phyloP scores from a whole-genome alignment of 1,140 invertebrate species.

The Antheraea mylitta region DNA sequence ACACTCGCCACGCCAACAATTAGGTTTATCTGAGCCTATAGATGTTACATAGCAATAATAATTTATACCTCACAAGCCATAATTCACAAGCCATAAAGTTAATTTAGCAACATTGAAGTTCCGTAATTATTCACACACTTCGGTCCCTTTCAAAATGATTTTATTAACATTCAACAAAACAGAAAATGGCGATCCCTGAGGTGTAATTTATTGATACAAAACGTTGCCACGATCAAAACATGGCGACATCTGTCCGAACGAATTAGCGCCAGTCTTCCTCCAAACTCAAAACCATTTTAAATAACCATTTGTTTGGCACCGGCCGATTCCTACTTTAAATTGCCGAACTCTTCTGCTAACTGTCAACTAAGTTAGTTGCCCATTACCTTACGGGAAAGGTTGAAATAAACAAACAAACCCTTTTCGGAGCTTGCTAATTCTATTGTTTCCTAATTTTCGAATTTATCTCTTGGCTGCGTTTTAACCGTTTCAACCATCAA shows the following conservation, averaged over 20 bases:
- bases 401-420: slow-evolving; percentile 6
- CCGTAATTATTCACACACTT: too few relatives aligned
- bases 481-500: neutral
- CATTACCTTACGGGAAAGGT: neutral
- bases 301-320: slow-evolving; percentile 9
- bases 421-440: neutral
- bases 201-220: slow-evolving; percentile 4
- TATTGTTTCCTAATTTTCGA: neutral
- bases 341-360: neutral
- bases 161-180: neutral
- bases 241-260: slow-evolving; percentile 9
- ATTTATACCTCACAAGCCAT: too few relatives aligned
- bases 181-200: neutral
- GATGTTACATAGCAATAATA: too few relatives aligned
- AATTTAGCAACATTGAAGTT: too few relatives aligned
- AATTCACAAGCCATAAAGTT: too few relatives aligned
- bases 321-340: neutral
- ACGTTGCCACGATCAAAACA: slow-evolving; percentile 1
- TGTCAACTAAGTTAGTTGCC: slow-evolving; percentile 5
- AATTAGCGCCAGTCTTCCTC: slow-evolving; percentile 6
- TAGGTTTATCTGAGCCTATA: too few relatives aligned
- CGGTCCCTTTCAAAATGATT: neutral
- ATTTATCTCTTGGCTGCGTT: neutral
- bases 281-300: slow-evolving; percentile 12
- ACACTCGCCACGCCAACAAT: too few relatives aligned